Evolutionary conservation across 2,113 vertebrate genomes (phyloP).

Genomic region (Lonchura striata): DNA sequence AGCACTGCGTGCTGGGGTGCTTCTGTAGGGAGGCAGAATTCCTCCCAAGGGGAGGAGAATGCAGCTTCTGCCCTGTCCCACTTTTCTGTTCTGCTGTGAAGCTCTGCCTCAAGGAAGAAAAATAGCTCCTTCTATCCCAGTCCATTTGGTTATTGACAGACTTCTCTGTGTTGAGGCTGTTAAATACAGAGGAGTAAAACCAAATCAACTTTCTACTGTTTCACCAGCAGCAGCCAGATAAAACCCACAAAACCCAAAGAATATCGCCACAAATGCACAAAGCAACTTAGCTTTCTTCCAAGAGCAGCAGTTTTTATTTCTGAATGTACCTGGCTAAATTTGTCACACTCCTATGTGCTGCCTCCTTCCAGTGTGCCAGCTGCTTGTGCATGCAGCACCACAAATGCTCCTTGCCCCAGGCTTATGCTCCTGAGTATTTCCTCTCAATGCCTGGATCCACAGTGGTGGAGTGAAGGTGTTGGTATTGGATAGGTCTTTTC

Average conservation of each 20-base stretch:
- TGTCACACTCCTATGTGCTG: neutral
- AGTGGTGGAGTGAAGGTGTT: neutral
- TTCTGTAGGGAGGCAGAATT: neutral
- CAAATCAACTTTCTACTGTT: neutral
- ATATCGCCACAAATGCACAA: neutral
- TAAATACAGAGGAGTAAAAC: neutral
- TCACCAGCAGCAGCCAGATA: neutral
- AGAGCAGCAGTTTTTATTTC: neutral
- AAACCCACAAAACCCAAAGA: neutral
- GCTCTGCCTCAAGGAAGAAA: neutral
- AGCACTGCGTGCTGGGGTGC: neutral
- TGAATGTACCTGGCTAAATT: neutral
- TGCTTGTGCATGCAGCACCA: neutral
- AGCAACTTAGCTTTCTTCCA: neutral
- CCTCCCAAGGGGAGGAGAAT: neutral
- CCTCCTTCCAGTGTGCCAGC: neutral
- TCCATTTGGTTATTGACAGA: neutral
- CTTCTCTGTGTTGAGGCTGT: neutral
- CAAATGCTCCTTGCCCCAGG: neutral
- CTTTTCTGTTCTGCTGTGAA: rapidly evolving
- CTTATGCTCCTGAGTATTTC: neutral
- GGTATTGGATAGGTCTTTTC: neutral
- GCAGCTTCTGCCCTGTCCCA: neutral
- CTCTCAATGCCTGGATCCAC: neutral
- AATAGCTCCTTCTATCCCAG: neutral